Evolutionary conservation across 2,888 invertebrate species (phyloP), one percentile per base, ranked within the genome.

Genomic region (Urechis unicinctus): DNA sequence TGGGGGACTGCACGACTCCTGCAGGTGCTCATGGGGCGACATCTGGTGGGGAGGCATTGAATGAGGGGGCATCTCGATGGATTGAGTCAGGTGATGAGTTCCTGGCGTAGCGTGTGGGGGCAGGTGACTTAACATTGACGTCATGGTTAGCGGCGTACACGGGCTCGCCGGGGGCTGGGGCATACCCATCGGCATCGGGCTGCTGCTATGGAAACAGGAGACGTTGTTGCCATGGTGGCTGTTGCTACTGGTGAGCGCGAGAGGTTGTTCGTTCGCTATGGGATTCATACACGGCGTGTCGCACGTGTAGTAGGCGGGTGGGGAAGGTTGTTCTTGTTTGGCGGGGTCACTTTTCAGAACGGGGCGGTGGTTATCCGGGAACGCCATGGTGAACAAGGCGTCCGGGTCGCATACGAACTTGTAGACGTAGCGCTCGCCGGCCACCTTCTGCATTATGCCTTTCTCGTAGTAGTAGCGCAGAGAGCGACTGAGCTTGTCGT

Each of bases 381-480:
- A 72, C 28, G 78, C 75, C 70, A 77, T 72, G 6, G 76, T 68
- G 62, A 76, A 75, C 24, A 78, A 66, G 2, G 76, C 73, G 43
- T 79, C 78, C 2, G 94, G 94, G 78, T 94, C 93, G 78, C 94
- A 95, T 1, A 95, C 93, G 76, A 95, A 95, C 75, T 93, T 91
- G 82, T 95, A 95, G 13, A 95, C 94, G 80, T 95, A 95, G 47
- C 94, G 85, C 75, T 95, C 94, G 0, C 95, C 91, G 1, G 77
- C 74, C 0, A 95, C 95, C 79, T 95, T 95, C 80, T 94, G 94
- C 93, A 95, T 94, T 70, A 95, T 95, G n/a, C 94, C 94, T 76
- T 95, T 95, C 78, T 95, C 94, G 76, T 95, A 95, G 75, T 95
- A 95, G 71, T 95, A 95, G n/a, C 95, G 84, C 43, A 95, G 82